Percentiles rank a stretch among this genome's conserved stretches.
phyloP scores from a whole-genome alignment of 2,888 invertebrate species.

The Heteropelma amictum region DNA sequence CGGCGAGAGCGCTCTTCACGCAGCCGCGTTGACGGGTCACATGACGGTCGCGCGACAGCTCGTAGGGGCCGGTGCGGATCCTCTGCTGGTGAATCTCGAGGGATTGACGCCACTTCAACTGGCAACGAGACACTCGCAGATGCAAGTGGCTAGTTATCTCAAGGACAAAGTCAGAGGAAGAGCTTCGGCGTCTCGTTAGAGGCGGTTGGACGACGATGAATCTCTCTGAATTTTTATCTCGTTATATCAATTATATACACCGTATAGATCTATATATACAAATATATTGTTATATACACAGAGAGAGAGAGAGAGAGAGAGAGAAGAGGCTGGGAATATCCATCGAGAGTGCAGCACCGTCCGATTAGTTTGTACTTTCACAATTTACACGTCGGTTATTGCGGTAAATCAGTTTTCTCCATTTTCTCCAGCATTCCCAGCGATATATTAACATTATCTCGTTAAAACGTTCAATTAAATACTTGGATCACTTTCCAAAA shows the following conservation, averaged over 20 bases:
- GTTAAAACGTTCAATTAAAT: constrained; percentile 38
- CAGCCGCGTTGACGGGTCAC: constrained; percentile 93
- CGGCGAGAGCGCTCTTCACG: constrained; percentile 94
- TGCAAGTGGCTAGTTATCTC: constrained; percentile 81
- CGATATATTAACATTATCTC: constrained; percentile 44
- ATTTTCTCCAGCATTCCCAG: constrained; percentile 24
- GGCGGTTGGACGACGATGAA: neutral
- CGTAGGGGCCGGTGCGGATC: constrained; percentile 84
- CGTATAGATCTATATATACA: constrained; percentile 2
- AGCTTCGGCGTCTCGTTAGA: constrained; percentile 65
- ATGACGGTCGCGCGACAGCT: constrained; percentile 88
- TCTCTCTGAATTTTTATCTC: constrained; percentile 29
- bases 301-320: neutral
- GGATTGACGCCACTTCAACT: constrained; percentile 84
- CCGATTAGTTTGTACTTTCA: constrained; percentile 28
- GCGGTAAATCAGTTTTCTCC: constrained; percentile 19
- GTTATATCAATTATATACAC: constrained; percentile 17
- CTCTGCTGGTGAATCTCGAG: constrained; percentile 85
- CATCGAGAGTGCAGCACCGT: constrained; percentile 39
- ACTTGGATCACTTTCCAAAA: constrained; percentile 20
- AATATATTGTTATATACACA: neutral
- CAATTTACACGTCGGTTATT: constrained; percentile 20
- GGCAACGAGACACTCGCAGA: constrained; percentile 80
- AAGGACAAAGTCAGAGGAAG: constrained; percentile 76
- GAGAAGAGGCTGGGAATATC: constrained; percentile 35